Base-by-base conservation (phyloP, 2,113 vertebrate species). In the Anolis carolinensis region DNA sequence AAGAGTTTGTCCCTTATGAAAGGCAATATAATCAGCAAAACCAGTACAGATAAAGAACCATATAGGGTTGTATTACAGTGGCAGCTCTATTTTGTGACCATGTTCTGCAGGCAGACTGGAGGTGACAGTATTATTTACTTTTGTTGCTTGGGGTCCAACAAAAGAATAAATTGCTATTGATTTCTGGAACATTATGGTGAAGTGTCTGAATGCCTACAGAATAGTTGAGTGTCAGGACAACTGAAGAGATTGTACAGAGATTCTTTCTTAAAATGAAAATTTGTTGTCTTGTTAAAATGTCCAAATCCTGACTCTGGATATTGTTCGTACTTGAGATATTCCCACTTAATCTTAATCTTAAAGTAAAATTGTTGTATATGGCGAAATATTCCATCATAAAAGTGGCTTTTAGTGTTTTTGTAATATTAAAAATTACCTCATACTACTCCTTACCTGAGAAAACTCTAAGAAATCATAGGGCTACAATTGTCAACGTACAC, bases 141-240 rank as follows among this genome's bases (percentile, higher is more conserved):
- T 90, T 95, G 94, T 96, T 95, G 96, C 96, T 97, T 95, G 93
- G 95, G 96, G 96, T 96, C 96, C 95, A 96, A 96, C 95, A 96
- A 96, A 94, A 96, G 96, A 97, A 97, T 97, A 97, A 97, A 97
- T 97, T 96, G 97, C 96, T 98, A 97, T 97, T 97, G 97, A 97
- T 98, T 97, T 97, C 94, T 93, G 90, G 95, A 93, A 93, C 94
- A 88, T 95, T 96, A 90, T 92, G 88, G 93, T 94, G 95, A 96
- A 96, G 95, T 95, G 94, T 95, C 90, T 96, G 96, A 94, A 94
- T 94, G 95, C 93, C 90, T 95, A 90, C 92, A 88, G 94, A 95
- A 90, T 93, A 82, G 10, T 94, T 93, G 92, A 93, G 94, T 95
- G 95, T 93, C 93, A 95, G 90, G 91, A 85, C 59, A 87, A 87